Evolutionary conservation across 1,140 invertebrate species (phyloP).

Genomic region (Pygmarrhopalites habei): DNA sequence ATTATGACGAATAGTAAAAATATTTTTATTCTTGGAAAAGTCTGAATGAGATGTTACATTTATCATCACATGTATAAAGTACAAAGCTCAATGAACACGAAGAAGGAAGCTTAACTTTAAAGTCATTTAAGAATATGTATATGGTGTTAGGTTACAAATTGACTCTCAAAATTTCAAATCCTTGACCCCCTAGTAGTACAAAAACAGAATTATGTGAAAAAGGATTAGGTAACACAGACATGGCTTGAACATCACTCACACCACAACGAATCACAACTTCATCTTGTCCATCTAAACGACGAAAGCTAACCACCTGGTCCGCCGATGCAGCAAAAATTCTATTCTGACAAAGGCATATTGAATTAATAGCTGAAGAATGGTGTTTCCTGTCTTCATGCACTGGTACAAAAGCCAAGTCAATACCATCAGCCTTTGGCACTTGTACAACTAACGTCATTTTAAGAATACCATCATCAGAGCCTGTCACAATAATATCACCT

Average conservation of each 20-base stretch:
- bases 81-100: no score
- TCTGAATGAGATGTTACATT: no score
- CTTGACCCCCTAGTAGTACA: background rate
- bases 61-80: no score
- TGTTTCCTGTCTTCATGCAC: background rate
- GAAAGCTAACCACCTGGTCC: background rate
- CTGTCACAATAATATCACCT: background rate
- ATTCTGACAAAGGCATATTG: background rate
- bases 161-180: constrained; percentile 6
- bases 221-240: background rate
- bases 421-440: background rate
- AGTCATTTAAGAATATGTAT: no score
- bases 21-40: no score
- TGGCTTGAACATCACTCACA: background rate
- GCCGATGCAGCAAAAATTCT: constrained; percentile 6
- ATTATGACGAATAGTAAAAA: no score
- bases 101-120: no score
- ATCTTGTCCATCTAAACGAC: background rate
- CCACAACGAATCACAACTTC: background rate
- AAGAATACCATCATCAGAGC: background rate
- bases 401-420: background rate
- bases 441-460: background rate
- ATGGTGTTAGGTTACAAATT: no score
- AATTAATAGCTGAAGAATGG: background rate
- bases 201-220: background rate